Evolutionary conservation across 2,888 invertebrate species (phyloP), one percentile per base, ranked within the genome.

Genomic region (Lypha dubia): DNA sequence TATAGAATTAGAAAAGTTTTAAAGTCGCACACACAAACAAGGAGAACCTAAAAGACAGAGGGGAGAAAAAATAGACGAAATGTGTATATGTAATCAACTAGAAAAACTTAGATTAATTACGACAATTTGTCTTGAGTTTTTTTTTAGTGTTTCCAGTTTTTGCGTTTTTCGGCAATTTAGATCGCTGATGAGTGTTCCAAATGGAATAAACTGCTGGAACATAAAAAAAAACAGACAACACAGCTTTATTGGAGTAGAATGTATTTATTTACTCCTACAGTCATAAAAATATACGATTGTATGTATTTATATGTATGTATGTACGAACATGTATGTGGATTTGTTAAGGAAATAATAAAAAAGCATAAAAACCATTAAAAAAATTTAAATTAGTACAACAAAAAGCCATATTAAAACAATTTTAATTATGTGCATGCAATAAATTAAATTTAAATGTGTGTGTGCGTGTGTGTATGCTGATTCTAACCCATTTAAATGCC

Each of bases 41-140:
- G 32, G 65, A 41, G 56, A 65, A 53, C 20, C 15, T 41, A 28
- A 41, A 53, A 53, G 8, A 17, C n/a, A n/a, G n/a, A 46, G 11
- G 5, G 20, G 3, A 17, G 22, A 8, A 17, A 17, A 51, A 3
- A 22, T 35, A 53, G 22, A 58, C 22, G 28, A n/a, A 70, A 70
- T 46, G 44, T 32, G 15, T 17, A 68, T 41, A n/a, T n/a, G n/a
- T n/a, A 74, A 75, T 51, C 38, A 53, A 79, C 38, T 58, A 41
- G 22, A 56, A 44, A 71, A 80, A 76, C 38, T 62, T 20, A 75
- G 79, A 79, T 79, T 84, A 84, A 84, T 81, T 81, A 68, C 73
- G 68, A 77, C 68, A 77, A 84, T 84, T 84, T 81, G 73, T 77
- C 73, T 76, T 77, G 46, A 74, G 53, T 81, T 74, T 84, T 41